phyloP scores from a whole-genome alignment of 1,140 invertebrate species.

The Scylla paramamosain region DNA sequence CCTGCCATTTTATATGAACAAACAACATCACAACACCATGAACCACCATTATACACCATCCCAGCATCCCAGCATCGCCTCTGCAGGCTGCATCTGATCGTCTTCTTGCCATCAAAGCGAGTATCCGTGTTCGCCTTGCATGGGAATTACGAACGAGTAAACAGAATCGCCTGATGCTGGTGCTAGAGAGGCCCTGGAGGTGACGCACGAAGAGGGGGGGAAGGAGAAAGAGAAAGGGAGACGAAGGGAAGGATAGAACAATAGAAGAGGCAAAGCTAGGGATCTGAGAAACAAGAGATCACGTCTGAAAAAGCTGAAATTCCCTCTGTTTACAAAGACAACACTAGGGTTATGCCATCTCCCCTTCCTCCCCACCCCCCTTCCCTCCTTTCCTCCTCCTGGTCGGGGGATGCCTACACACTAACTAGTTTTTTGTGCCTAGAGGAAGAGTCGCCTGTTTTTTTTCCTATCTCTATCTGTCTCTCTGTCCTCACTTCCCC shows the following conservation, averaged over 20 bases:
- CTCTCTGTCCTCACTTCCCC: background rate
- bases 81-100: slow-evolving; percentile 7
- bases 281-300: slow-evolving; percentile 32
- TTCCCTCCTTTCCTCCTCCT: background rate
- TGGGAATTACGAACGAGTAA: slow-evolving; percentile 27
- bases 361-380: background rate
- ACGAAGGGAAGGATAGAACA: background rate
- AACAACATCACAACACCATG: background rate
- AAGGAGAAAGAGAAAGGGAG: background rate
- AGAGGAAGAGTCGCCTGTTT: background rate
- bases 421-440: background rate
- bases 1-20: background rate
- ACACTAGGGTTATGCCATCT: slow-evolving; percentile 25
- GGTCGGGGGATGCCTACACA: background rate
- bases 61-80: background rate
- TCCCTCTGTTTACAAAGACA: slow-evolving; percentile 49
- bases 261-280: background rate
- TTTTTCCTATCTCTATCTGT: slow-evolving; percentile 5
- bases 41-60: background rate
- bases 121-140: slow-evolving; percentile 37
- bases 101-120: background rate
- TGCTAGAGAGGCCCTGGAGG: background rate
- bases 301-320: slow-evolving; percentile 15
- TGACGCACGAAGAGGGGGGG: background rate
- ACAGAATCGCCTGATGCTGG: background rate